Evolutionary conservation across 1,140 invertebrate species (phyloP).

Genomic region (Drosophila auraria): DNA sequence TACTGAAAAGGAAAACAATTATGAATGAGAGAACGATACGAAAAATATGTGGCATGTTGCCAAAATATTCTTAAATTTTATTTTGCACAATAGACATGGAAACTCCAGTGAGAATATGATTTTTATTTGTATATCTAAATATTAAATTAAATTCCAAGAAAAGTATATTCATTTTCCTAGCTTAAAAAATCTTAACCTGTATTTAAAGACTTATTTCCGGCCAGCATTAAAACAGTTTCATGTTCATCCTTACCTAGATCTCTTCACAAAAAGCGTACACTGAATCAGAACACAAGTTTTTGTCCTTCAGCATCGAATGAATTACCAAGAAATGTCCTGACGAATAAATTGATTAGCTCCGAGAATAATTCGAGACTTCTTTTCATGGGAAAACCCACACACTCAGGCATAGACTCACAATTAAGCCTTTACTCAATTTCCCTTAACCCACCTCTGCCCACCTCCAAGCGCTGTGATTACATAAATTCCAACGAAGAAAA

Average conservation of each 20-base stretch:
- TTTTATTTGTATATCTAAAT: too few species aligned
- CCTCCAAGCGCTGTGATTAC: conserved; percentile 38
- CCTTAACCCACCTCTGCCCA: conserved; percentile 3
- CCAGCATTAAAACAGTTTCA: not conserved
- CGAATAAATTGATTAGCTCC: conserved; percentile 39
- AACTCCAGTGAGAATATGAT: too few species aligned
- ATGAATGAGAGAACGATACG: too few species aligned
- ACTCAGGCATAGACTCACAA: conserved; percentile 19
- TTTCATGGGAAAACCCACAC: conserved; percentile 20
- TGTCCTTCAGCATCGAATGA: conserved; percentile 5
- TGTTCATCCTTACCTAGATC: not conserved
- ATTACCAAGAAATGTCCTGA: conserved; percentile 25
- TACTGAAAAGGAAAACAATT: too few species aligned
- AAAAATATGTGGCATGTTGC: too few species aligned
- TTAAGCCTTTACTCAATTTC: conserved; percentile 35
- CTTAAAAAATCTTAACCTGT: too few species aligned
- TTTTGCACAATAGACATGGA: too few species aligned
- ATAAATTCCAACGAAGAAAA: conserved; percentile 50
- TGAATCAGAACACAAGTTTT: conserved; percentile 28
- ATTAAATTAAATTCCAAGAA: too few species aligned
- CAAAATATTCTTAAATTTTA: too few species aligned
- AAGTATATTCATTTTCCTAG: too few species aligned
- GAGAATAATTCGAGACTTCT: conserved; percentile 33
- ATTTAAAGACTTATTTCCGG: not conserved
- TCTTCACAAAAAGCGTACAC: conserved; percentile 12